Percentiles rank a stretch among this genome's conserved stretches.
phyloP scores from a whole-genome alignment of 2,797 vertebrate species.

The Cynodonichthys magdalenae region DNA sequence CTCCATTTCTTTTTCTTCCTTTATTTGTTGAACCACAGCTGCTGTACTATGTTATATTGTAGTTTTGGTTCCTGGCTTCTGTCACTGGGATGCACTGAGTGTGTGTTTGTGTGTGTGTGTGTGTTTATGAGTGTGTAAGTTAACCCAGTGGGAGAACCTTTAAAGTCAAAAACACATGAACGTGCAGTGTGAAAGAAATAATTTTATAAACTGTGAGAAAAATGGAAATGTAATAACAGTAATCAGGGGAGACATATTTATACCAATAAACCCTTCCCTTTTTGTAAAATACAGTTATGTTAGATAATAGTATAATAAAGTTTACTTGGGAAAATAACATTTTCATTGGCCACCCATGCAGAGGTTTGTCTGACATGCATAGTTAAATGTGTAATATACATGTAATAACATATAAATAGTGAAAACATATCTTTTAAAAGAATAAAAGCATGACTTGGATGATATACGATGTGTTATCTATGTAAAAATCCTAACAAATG shows the following conservation, averaged over 20 bases:
- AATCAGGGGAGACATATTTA: constrained; percentile 3
- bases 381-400: no score
- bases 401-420: no score
- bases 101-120: no score
- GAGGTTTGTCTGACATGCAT: no score
- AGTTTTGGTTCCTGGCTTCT: constrained; percentile 48
- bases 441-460: constrained; percentile 7
- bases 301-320: constrained; percentile 10
- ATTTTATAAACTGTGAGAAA: constrained; percentile 7
- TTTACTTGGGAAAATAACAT: no score
- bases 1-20: constrained; percentile 7
- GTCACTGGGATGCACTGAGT: constrained; percentile 28
- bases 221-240: constrained; percentile 12
- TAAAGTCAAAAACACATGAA: not conserved
- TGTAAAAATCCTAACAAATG: constrained; percentile 24
- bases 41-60: constrained; percentile 50
- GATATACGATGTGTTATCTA: constrained; percentile 25
- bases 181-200: not conserved
- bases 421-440: no score
- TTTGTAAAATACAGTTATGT: constrained; percentile 26
- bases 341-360: no score
- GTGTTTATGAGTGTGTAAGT: constrained; percentile 10
- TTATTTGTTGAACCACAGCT: constrained; percentile 60
- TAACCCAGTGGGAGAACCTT: constrained; percentile 18
- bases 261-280: not conserved